Base-by-base conservation (phyloP, 2,113 vertebrate genomes). In the Corynorhinus townsendii region DNA sequence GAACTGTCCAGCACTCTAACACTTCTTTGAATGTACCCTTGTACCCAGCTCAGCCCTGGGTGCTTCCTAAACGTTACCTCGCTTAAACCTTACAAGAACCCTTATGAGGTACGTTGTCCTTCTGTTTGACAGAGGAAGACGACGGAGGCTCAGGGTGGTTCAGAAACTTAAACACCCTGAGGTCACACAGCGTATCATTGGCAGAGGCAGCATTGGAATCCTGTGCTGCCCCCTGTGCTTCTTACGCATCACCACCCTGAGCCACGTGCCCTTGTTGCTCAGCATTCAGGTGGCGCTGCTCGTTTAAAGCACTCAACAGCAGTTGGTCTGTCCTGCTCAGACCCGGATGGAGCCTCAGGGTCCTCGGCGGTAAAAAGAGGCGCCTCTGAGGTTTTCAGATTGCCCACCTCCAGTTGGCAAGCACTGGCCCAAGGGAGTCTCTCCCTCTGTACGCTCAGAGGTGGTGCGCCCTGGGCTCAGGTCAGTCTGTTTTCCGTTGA, bases 11-110 rank as follows among this genome's bases (percentile, higher is more conserved):
- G 80, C 0, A 0, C 40, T 38, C 86, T 40, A 7, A 90, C 35
- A 3, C 30, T 86, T 84, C 81, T 94, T 22, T 2, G 22, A 91
- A 91, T 16, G 56, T 3, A 64, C 82, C 80, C 93, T 89, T 96
- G 76, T 93, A 79, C 93, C 90, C 79, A 93, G 73, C 54, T 40
- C 47, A 30, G 30, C 24, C 28, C 54, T 91, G 24, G 24, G 10
- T 35, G 30, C 56, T 87, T 90, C 45, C 30, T 62, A 82, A 38
- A 49, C 22, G 12, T 26, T 17, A 40, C 47, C 5, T 43, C 43
- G 33, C 64, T 73, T 75, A 66, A 59, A 40, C 45, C 38, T 72
- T 59, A 38, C 7, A 69, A 52, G 87, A 93, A 43, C 30, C 10
- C 12, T 49, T 28, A 33, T 24, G n/a, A 35, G 68, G 35, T 62